Conservation (phyloP, 1,140 invertebrate species). For the Aphidius ervi region DNA sequence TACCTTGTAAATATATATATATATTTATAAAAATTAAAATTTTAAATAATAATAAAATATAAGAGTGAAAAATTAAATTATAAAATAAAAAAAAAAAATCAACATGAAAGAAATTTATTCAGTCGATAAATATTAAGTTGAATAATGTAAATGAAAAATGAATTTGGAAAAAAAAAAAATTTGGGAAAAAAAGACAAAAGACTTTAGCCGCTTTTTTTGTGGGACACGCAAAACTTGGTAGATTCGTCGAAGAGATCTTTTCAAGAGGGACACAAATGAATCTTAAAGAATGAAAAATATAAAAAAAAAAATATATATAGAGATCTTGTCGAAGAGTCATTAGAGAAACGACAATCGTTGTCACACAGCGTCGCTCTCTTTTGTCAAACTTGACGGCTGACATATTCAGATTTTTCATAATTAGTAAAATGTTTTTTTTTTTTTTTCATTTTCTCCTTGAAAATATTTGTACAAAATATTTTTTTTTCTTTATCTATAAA, state of each 20-base stretch:
- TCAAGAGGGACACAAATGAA: background rate
- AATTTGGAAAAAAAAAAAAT: background rate
- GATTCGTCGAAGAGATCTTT: constrained; percentile 27
- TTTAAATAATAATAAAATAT: background rate
- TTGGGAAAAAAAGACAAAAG: constrained; percentile 7
- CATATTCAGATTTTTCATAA: too few relatives aligned
- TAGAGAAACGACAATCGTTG: constrained; percentile 38
- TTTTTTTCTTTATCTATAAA: too few relatives aligned
- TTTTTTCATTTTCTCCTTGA: too few relatives aligned
- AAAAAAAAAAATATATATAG: constrained; percentile 12
- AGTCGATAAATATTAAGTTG: constrained; percentile 5
- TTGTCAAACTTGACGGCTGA: background rate
- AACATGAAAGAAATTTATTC: constrained; percentile 8
- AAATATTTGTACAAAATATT: too few relatives aligned
- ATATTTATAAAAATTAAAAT: background rate
- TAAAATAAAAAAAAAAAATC: background rate
- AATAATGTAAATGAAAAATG: constrained; percentile 14
- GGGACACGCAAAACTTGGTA: constrained; percentile 32
- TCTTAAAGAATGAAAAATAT: constrained; percentile 5
- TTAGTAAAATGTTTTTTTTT: too few relatives aligned
- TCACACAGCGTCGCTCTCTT: constrained; percentile 23
- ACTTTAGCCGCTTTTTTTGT: constrained; percentile 6
- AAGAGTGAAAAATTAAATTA: background rate
- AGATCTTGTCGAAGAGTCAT: constrained; percentile 42
- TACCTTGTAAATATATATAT: background rate